Conservation (phyloP, 2,797 vertebrate genomes). For the Eupleurogrammus muticus region DNA sequence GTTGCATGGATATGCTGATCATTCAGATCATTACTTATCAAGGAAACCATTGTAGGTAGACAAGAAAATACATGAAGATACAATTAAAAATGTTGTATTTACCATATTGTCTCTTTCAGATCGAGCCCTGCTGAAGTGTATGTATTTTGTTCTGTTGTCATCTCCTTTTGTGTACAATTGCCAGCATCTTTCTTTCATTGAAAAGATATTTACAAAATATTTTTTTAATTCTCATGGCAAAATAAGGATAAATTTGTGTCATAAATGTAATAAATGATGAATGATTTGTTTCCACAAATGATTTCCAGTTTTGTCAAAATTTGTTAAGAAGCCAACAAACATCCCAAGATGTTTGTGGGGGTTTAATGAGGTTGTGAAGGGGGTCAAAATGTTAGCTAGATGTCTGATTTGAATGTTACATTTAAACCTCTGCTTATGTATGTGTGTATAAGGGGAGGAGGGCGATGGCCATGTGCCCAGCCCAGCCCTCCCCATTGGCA, state of each 20-base stretch:
- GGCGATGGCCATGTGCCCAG: constrained; percentile 64
- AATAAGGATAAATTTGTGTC: neutral
- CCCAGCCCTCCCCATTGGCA: constrained; percentile 80
- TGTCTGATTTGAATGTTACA: constrained; percentile 72
- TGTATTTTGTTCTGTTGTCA: no score
- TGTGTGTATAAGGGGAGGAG: constrained; percentile 20
- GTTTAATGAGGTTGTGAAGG: constrained; percentile 59
- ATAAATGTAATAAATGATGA: constrained; percentile 15
- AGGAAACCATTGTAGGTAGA: constrained; percentile 1
- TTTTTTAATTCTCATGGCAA: constrained; percentile 1
- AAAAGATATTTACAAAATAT: no score
- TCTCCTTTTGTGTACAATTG: no score
- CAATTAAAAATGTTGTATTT: no score
- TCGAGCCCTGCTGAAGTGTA: no score
- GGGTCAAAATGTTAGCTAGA: constrained; percentile 74
- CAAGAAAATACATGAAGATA: neutral
- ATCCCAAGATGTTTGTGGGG: constrained; percentile 50
- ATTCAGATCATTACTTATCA: constrained; percentile 6
- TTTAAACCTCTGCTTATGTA: constrained; percentile 61
- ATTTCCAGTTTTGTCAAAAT: neutral
- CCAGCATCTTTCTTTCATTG: no score
- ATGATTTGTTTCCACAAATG: constrained; percentile 18
- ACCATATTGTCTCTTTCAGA: no score
- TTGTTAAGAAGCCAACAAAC: constrained; percentile 26
- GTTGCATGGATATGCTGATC: neutral